Conservation (phyloP, 2,797 vertebrate genomes). For the Vespertilio murinus region DNA sequence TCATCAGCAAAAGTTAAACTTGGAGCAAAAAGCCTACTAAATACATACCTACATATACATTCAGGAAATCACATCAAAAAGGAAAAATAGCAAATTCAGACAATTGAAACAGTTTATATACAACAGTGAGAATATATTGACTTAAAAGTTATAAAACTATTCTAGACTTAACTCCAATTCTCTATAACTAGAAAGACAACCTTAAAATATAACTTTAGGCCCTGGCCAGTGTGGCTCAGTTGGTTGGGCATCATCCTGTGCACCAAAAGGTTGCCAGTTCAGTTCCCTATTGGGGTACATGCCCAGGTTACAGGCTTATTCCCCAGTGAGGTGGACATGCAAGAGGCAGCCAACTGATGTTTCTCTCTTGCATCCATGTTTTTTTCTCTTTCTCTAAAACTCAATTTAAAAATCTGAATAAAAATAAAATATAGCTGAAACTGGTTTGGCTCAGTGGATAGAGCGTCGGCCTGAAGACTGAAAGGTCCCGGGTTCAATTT, state of each 20-base stretch:
- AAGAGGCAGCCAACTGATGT: not conserved
- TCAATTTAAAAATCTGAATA: no score
- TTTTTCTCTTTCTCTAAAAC: no score
- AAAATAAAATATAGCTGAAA: no score
- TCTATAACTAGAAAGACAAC: not conserved
- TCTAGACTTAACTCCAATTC: not conserved
- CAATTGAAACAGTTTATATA: not conserved
- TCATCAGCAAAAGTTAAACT: constrained; percentile 39
- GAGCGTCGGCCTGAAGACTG: no score
- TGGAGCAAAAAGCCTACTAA: not conserved
- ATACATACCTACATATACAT: not conserved
- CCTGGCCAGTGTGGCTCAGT: not conserved
- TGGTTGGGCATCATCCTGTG: not conserved
- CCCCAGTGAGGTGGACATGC: not conserved
- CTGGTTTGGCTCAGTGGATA: no score
- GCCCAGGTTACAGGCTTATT: no score
- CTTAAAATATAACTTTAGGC: not conserved
- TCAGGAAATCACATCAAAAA: not conserved
- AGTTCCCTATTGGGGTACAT: not conserved
- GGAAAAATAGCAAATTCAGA: not conserved
- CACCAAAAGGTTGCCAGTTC: not conserved
- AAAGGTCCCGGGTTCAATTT: no score
- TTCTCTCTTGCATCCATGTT: not conserved
- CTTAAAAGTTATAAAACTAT: not conserved
- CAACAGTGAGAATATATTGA: not conserved